Conservation (phyloP, 1,140 invertebrate species). For the Heliconius eleuchia region DNA sequence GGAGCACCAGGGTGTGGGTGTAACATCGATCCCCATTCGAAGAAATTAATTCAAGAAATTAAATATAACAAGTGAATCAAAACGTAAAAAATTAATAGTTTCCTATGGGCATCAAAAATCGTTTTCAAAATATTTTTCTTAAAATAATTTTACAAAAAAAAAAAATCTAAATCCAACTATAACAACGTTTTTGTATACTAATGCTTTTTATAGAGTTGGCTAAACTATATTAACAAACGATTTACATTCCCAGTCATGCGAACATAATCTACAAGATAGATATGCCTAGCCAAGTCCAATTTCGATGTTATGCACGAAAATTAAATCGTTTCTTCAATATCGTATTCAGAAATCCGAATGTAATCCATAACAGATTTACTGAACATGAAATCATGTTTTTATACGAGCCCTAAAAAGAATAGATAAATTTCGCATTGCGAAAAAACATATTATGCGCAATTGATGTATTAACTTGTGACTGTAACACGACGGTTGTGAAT, state of each 20-base stretch:
- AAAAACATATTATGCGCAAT: too few species aligned
- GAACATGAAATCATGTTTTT: not conserved
- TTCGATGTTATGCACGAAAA: constrained; percentile 3
- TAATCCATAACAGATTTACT: constrained; percentile 1
- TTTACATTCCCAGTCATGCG: not conserved
- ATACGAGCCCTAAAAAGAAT: not conserved
- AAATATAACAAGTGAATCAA: too few species aligned
- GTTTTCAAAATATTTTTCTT: not conserved
- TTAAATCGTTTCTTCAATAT: constrained; percentile 5
- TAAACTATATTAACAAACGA: not conserved
- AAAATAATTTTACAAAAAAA: too few species aligned
- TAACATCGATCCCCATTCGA: too few species aligned
- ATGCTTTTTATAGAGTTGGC: constrained; percentile 2
- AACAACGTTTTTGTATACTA: not conserved
- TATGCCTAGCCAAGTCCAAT: not conserved
- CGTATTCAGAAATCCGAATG: not conserved
- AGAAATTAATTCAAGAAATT: too few species aligned
- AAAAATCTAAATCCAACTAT: too few species aligned
- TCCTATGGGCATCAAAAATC: not conserved
- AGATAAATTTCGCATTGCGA: not conserved
- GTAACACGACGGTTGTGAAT: too few species aligned
- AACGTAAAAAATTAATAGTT: too few species aligned
- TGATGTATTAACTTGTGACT: too few species aligned
- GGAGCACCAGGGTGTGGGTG: too few species aligned
- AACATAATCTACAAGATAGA: constrained; percentile 6